Evolutionary conservation across 1,140 invertebrate genomes (phyloP).

Genomic region (Colletes gigas): DNA sequence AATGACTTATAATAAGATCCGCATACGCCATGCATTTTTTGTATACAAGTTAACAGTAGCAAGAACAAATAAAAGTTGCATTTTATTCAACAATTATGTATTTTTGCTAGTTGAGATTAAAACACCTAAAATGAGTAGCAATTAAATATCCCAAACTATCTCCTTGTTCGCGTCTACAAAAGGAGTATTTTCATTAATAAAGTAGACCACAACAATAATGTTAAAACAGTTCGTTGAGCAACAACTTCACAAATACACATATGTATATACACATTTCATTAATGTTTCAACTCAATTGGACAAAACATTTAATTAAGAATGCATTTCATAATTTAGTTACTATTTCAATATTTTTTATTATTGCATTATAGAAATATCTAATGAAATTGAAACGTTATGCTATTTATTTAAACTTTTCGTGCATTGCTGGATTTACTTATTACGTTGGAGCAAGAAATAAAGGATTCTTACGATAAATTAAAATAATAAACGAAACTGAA

Average conservation of each 20-base stretch:
- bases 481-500: neutral
- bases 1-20: neutral
- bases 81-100: constrained; percentile 1
- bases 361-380: neutral
- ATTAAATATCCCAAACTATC: neutral
- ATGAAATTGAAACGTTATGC: neutral
- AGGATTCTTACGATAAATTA: neutral
- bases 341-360: neutral
- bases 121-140: neutral
- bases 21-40: neutral
- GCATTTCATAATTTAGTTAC: neutral
- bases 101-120: neutral
- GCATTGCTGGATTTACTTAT: neutral
- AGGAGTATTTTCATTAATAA: constrained; percentile 11
- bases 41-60: neutral
- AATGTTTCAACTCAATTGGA: neutral
- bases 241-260: constrained; percentile 20
- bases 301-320: neutral
- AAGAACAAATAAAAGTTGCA: neutral
- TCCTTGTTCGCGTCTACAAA: neutral
- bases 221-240: constrained; percentile 34
- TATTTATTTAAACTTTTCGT: neutral
- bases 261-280: constrained; percentile 8
- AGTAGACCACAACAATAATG: neutral
- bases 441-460: neutral